Conservation (phyloP, 2,888 invertebrate genomes). For the Scaptomyza reducta region DNA sequence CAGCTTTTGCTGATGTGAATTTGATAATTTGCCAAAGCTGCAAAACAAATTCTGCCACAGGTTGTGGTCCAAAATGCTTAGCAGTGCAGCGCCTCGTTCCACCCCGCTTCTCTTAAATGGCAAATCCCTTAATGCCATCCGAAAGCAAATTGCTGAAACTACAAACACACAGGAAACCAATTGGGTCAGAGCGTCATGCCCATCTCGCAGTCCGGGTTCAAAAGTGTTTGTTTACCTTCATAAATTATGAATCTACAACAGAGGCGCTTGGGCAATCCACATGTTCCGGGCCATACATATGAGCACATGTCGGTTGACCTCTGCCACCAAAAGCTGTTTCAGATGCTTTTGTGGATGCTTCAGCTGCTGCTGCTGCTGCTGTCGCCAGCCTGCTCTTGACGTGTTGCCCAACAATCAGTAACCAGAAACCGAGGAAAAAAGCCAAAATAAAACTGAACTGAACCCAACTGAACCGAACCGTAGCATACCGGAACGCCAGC, state of each 20-base stretch:
- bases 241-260: slow-evolving; percentile 73
- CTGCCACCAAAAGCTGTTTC: slow-evolving; percentile 25
- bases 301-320: slow-evolving; percentile 60
- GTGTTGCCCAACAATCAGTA: slow-evolving; percentile 29
- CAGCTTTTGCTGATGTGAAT: slow-evolving; percentile 52
- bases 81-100: slow-evolving; percentile 19
- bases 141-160: slow-evolving; percentile 24
- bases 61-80: slow-evolving; percentile 43
- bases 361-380: slow-evolving; percentile 31
- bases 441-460: slow-evolving; percentile 25
- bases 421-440: slow-evolving; percentile 2
- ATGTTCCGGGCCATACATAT: slow-evolving; percentile 42
- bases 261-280: slow-evolving; percentile 30
- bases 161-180: slow-evolving; percentile 16
- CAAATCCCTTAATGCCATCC: slow-evolving; percentile 56
- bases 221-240: slow-evolving; percentile 78
- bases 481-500: slow-evolving; percentile 37
- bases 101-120: slow-evolving; percentile 9
- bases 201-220: slow-evolving; percentile 32
- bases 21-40: slow-evolving; percentile 53
- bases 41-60: slow-evolving; percentile 44
- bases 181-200: slow-evolving; percentile 8
- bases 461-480: slow-evolving; percentile 24
- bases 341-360: slow-evolving; percentile 16
- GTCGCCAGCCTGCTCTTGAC: slow-evolving; percentile 52